phyloP scores from a whole-genome alignment of 2,888 invertebrate species.

The Cecidostiba fungosa region DNA sequence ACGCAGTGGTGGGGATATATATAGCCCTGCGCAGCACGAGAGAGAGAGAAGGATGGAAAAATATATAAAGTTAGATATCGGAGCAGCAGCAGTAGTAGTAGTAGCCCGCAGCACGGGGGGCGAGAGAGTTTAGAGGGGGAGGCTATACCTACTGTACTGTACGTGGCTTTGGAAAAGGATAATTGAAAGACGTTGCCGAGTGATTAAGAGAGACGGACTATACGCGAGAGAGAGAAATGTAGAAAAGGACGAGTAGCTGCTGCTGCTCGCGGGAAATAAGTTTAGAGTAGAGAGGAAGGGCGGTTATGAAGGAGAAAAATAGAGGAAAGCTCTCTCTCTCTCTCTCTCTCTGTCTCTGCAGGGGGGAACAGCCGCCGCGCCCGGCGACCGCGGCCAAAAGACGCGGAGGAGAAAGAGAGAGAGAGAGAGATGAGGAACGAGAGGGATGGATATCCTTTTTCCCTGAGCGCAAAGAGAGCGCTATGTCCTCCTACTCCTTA shows the following conservation, averaged over 20 bases:
- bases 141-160: not conserved
- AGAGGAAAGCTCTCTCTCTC: conserved; percentile 42
- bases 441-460: conserved; percentile 68
- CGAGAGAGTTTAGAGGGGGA: conserved; percentile 63
- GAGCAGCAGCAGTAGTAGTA: not conserved
- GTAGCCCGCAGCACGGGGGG: not conserved
- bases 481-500: conserved; percentile 73
- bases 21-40: conserved; percentile 55
- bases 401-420: conserved; percentile 9
- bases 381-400: conserved; percentile 60
- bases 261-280: conserved; percentile 40
- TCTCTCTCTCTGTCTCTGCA: not conserved
- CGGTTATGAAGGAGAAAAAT: conserved; percentile 62
- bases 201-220: conserved; percentile 53
- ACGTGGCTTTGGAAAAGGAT: conserved; percentile 60
- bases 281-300: conserved; percentile 47
- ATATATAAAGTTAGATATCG: conserved; percentile 21
- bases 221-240: conserved; percentile 58
- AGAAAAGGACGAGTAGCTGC: conserved; percentile 58
- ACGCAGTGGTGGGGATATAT: not conserved
- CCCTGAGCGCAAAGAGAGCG: conserved; percentile 69
- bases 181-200: conserved; percentile 61
- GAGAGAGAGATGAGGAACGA: conserved; percentile 57
- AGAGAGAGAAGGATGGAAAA: conserved; percentile 46
- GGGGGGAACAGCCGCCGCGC: conserved; percentile 46